Evolutionary conservation across 2,797 vertebrate species (phyloP).

Genomic region (Heterohyrax brucei): DNA sequence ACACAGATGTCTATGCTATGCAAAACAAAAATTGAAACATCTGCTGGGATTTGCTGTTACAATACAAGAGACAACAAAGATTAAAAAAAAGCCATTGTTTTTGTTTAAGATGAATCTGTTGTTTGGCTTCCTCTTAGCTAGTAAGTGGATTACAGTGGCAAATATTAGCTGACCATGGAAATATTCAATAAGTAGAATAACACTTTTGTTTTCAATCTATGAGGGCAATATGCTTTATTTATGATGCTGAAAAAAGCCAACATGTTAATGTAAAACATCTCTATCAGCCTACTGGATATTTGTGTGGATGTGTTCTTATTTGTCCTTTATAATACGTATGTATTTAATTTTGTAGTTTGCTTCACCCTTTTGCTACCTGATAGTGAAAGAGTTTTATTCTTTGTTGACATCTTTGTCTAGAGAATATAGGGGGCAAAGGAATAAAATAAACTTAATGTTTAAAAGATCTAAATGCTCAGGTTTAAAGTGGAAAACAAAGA

Average conservation of each 20-base stretch:
- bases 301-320: neutral
- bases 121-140: conserved; percentile 37
- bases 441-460: neutral
- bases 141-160: conserved; percentile 16
- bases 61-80: conserved; percentile 53
- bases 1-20: conserved; percentile 46
- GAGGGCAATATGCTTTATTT: conserved; percentile 50
- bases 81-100: conserved; percentile 69
- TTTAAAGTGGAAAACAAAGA: neutral
- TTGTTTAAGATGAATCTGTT: conserved; percentile 40
- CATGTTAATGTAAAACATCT: neutral
- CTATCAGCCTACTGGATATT: conserved; percentile 4
- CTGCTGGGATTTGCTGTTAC: conserved; percentile 66
- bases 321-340: conserved; percentile 4
- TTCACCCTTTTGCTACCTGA: neutral
- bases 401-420: neutral
- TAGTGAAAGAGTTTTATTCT: neutral
- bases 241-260: neutral
- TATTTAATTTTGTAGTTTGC: neutral
- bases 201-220: conserved; percentile 34
- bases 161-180: conserved; percentile 68
- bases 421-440: neutral
- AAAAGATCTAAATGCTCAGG: neutral
- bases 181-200: conserved; percentile 49
- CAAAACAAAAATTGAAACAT: conserved; percentile 74